Evolutionary conservation across 2,113 vertebrate genomes (phyloP).

Genomic region (Corydoras sp.): DNA sequence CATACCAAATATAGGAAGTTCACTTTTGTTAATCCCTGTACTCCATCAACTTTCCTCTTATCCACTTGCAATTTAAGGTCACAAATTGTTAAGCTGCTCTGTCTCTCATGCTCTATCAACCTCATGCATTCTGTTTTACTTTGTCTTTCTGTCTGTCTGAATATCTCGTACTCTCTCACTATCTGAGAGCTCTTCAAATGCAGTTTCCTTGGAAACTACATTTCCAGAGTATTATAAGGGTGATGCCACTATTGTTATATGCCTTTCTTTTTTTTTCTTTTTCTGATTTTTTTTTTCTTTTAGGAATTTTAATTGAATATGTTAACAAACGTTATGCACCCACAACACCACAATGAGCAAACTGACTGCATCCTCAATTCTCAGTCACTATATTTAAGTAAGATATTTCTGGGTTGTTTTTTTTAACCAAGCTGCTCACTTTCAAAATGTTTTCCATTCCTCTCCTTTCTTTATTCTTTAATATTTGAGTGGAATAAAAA

Average conservation of each 20-base stretch:
- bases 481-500: too few relatives aligned
- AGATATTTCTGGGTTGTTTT: too few relatives aligned
- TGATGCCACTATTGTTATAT: slow-evolving; percentile 51
- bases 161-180: slow-evolving; percentile 45
- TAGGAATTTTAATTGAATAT: too few relatives aligned
- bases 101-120: slow-evolving; percentile 34
- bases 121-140: slow-evolving; percentile 59
- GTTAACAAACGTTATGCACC: background rate
- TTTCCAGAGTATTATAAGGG: slow-evolving; percentile 61
- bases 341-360: background rate
- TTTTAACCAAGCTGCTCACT: too few relatives aligned
- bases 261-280: slow-evolving; percentile 52
- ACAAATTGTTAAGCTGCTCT: background rate
- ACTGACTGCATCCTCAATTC: background rate
- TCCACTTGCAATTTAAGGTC: too few relatives aligned
- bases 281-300: slow-evolving; percentile 18
- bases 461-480: too few relatives aligned
- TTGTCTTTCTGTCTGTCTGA: slow-evolving; percentile 44
- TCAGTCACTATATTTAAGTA: too few relatives aligned
- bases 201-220: slow-evolving; percentile 72
- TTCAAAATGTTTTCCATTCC: too few relatives aligned
- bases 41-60: too few relatives aligned
- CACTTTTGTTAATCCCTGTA: too few relatives aligned
- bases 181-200: slow-evolving; percentile 55
- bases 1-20: too few relatives aligned